Evolutionary conservation across 1,140 invertebrate species (phyloP), one percentile per base, ranked within the genome.

Genomic region (Drosophila obscura): DNA sequence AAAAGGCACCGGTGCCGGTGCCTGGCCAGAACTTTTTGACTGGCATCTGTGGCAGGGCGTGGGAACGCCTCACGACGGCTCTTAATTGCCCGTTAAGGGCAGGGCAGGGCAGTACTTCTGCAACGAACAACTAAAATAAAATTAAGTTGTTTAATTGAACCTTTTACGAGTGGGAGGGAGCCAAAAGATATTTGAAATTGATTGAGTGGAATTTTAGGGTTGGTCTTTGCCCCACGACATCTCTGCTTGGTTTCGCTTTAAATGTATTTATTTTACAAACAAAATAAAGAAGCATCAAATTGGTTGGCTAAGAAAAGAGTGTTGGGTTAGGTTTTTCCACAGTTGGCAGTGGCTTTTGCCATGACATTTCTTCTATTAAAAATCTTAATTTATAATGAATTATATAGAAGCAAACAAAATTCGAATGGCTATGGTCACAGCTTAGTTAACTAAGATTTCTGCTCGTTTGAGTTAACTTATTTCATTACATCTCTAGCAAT

Each of bases 21-120:
- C n/a, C n/a, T 24, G 22, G 2, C 64, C 64, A 52, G 61, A 72
- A 72, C 35, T 50, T 15, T 24, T 7, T 31, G 43, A 43, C 8
- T 16, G 43, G 26, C 16, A 1, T 50, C 8, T 49, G 31, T 35
- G 39, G 60, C 31, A n/a, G 15, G 76, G 77, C 69, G 66, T 77
- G 74, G 67, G 74, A 73, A 78, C 61, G 66, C 35, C 60, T 59
- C 44, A 60, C 60, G 60, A 61, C 26, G 8, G 8, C 61, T 11
- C 50, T 67, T 58, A 67, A 68, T 68, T 68, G 61, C 65, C 49
- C 22, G 48, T 61, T 49, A 64, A 67, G 28, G 28, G 8, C 31
- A 31, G 65, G 64, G 48, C 64, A 67, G 39, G 43, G 49, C 61
- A 55, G 22, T 19, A 19, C 19, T 19, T 19, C 19, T 19, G 1